Evolutionary conservation across 1,140 invertebrate genomes (phyloP), one percentile per base, ranked within the genome.

Genomic region (Schlechtendalia chinensis): DNA sequence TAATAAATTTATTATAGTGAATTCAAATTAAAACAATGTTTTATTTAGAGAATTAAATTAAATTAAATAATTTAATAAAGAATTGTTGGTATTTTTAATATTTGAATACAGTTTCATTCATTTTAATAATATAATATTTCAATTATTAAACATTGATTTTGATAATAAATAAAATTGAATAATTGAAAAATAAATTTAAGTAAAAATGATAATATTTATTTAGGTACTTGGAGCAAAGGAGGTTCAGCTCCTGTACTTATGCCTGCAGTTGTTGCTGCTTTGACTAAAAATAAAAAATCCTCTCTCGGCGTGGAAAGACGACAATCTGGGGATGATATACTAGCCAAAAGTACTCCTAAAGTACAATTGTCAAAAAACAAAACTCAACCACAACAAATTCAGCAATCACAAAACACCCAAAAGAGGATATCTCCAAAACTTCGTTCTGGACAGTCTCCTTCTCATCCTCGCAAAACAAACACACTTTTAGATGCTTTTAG

Each of bases 401-500:
- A 75, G 3, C 29, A 27, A 45, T 45, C 29, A 17, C 72, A 59
- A 75, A 56, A 4, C 53, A 59, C 32, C 17, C 74, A 77, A 63
- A 79, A 79, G 12, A 61, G 27, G 12, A 45, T 79, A 11, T 63
- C 75, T 47, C 75, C 75, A 61, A 79, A 79, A 79, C 58, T 58
- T 47, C 75, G 75, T 59, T 61, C 75, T 45, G 58, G 56, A 17
- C 82, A 82, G 58, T 81, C 80, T 19, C 82, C 74, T 89, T 86
- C 90, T n/a, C 85, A 89, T 65, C 88, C 87, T 81, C 89, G 89
- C 29, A 88, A 88, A 54, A 84, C 86, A 72, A 86, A 86, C 67
- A 84, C 83, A 14, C 39, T 96, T 80, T 92, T 96, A 83, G 94
- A 96, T 85, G 92, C 93, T 22, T 96, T 96, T 85, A 89, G 93